These are phyloP conservation scores for Osmerus eperlanus DNA, from an alignment of 2,113 vertebrate genomes.

Conservation along the genomic window DNA sequence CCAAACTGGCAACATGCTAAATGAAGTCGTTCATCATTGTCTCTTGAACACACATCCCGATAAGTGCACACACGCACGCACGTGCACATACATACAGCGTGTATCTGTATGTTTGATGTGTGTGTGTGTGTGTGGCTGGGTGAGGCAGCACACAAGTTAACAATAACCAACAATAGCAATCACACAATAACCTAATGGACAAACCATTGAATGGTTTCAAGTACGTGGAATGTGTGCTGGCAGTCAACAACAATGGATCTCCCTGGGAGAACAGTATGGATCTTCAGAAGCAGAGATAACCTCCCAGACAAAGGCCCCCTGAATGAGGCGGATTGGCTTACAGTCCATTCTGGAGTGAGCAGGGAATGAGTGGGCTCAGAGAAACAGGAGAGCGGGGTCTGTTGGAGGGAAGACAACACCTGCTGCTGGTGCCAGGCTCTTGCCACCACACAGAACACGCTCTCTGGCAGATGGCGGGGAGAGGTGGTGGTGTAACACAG, in stretches of 20 bases:
- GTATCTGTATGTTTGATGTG: too few species aligned
- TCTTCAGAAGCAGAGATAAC: not conserved
- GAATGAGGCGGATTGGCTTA: not conserved
- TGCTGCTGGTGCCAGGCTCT: not conserved
- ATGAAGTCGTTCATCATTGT: constrained; percentile 55
- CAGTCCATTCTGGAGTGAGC: not conserved
- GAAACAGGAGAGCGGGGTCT: not conserved
- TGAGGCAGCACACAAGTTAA: not conserved
- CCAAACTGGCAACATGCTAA: constrained; percentile 31
- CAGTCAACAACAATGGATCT: constrained; percentile 7
- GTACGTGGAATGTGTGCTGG: constrained; percentile 27
- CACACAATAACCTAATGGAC: not conserved
- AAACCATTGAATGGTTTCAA: not conserved
- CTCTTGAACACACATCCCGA: constrained; percentile 1
- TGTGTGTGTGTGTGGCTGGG: not conserved
- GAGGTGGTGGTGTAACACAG: too few species aligned
- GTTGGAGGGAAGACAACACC: not conserved
- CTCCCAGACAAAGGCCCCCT: too few species aligned
- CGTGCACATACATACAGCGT: not conserved
- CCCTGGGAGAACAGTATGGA: not conserved
- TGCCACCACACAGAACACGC: too few species aligned
- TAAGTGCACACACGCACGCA: not conserved
- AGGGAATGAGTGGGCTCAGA: not conserved
- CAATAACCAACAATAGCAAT: not conserved
- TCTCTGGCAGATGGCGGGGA: too few species aligned